These are phyloP conservation scores for Oncorhynchus keta DNA, from an alignment of 2,113 vertebrate genomes.

Conservation along the genomic window DNA sequence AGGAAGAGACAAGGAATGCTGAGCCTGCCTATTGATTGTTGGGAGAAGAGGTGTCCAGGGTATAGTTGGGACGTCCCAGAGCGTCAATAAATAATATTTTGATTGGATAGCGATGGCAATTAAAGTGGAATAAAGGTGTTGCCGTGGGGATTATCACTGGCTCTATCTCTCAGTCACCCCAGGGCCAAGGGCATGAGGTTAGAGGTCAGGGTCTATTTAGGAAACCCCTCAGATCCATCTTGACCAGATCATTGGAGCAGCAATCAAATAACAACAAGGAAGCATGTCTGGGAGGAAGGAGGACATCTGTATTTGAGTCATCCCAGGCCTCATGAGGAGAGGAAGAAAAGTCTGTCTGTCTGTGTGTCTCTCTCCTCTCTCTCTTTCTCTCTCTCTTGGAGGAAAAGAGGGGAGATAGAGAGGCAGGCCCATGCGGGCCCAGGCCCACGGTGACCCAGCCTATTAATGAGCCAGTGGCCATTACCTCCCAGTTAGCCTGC, in stretches of 20 bases:
- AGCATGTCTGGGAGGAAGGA: neutral
- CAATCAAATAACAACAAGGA: constrained; percentile 8
- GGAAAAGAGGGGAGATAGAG: neutral
- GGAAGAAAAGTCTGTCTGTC: constrained; percentile 1
- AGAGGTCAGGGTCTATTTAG: constrained; percentile 28
- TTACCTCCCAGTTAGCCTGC: constrained; percentile 60
- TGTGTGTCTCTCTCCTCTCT: neutral
- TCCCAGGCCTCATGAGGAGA: neutral
- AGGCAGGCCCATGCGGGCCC: neutral
- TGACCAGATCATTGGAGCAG: constrained; percentile 14
- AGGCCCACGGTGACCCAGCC: constrained; percentile 49
- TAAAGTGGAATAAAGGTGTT: constrained; percentile 41
- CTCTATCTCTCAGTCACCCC: constrained; percentile 1
- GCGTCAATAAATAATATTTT: constrained; percentile 48
- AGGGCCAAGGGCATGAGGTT: constrained; percentile 29
- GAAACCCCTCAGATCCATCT: neutral
- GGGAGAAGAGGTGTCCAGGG: constrained; percentile 29
- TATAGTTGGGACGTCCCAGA: constrained; percentile 33
- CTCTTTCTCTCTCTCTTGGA: constrained; percentile 24
- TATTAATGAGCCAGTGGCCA: constrained; percentile 60
- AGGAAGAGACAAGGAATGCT: constrained; percentile 28
- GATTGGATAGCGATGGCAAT: constrained; percentile 53
- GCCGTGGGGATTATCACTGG: constrained; percentile 25
- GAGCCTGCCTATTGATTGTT: constrained; percentile 55
- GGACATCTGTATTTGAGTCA: neutral